These are phyloP conservation scores for Tachina grossa DNA, from an alignment of 2,888 invertebrate genomes.

Conservation along the genomic window DNA sequence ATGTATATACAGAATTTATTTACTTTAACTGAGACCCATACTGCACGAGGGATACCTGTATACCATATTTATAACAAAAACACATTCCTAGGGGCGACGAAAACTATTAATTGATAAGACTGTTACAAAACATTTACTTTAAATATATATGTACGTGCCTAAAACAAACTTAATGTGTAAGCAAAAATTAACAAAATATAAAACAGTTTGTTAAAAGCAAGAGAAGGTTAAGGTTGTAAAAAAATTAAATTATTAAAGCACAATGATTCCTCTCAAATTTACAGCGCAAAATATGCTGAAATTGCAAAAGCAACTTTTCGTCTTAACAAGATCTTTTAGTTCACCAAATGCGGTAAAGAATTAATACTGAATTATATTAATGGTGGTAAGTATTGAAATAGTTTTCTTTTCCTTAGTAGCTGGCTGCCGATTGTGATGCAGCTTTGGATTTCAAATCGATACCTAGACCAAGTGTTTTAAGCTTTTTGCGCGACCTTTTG, in stretches of 20 bases:
- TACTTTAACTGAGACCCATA: too few species aligned
- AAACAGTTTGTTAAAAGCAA: neutral
- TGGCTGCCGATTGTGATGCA: neutral
- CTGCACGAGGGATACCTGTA: too few species aligned
- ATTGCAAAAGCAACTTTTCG: conserved; percentile 4
- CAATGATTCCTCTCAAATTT: conserved; percentile 9
- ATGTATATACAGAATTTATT: too few species aligned
- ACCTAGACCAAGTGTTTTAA: conserved; percentile 11
- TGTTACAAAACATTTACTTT: neutral
- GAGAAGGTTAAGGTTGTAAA: neutral
- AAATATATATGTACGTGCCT: neutral
- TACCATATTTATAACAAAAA: too few species aligned
- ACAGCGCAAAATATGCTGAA: neutral
- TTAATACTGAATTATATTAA: neutral
- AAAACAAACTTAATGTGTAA: neutral
- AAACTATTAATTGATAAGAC: conserved; percentile 4
- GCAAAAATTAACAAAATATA: neutral
- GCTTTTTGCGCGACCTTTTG: conserved; percentile 45
- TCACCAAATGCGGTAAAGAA: conserved; percentile 7
- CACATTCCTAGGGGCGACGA: too few species aligned
- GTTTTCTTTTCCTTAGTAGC: conserved; percentile 9
- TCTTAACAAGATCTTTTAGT: neutral
- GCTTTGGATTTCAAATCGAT: conserved; percentile 46
- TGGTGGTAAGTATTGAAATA: neutral
- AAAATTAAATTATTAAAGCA: conserved; percentile 5